Evolutionary conservation across 1,140 invertebrate genomes (phyloP).

Genomic region (Drosophila leontia): DNA sequence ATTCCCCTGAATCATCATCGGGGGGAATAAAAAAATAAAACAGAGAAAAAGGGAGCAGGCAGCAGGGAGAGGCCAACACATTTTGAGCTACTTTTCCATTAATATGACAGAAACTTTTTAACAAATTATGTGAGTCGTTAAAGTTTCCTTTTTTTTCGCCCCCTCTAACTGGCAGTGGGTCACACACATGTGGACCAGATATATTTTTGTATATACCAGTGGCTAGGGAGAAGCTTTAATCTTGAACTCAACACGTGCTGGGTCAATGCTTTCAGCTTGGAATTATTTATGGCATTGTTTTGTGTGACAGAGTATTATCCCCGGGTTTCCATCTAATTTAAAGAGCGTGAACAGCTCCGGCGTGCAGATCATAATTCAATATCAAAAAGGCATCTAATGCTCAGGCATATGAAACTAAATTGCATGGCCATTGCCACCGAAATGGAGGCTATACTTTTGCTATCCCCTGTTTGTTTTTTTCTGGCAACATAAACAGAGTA

Average conservation of each 20-base stretch:
- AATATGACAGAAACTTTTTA: constrained; percentile 78
- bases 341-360: constrained; percentile 56
- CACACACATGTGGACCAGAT: constrained; percentile 37
- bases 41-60: background rate
- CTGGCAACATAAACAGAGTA: constrained; percentile 59
- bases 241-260: constrained; percentile 54
- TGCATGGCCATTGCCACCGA: constrained; percentile 56
- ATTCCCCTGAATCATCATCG: constrained; percentile 71
- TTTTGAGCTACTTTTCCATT: constrained; percentile 76
- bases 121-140: constrained; percentile 75
- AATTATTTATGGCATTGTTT: constrained; percentile 64
- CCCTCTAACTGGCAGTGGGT: constrained; percentile 23
- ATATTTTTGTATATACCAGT: constrained; percentile 9
- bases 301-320: constrained; percentile 46
- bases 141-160: constrained; percentile 32
- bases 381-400: constrained; percentile 72
- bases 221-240: constrained; percentile 27
- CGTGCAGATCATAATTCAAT: constrained; percentile 76
- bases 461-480: constrained; percentile 38
- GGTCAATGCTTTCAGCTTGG: constrained; percentile 56
- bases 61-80: constrained; percentile 12
- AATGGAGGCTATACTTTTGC: constrained; percentile 45
- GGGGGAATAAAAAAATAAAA: constrained; percentile 24
- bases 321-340: constrained; percentile 62
- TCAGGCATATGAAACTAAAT: constrained; percentile 77